A percentile compares a stretch with the other conserved stretches of the same genome.
Evolutionary conservation across 2,888 invertebrate genomes (phyloP).

Genomic region (Chymomyza fuscimana): DNA sequence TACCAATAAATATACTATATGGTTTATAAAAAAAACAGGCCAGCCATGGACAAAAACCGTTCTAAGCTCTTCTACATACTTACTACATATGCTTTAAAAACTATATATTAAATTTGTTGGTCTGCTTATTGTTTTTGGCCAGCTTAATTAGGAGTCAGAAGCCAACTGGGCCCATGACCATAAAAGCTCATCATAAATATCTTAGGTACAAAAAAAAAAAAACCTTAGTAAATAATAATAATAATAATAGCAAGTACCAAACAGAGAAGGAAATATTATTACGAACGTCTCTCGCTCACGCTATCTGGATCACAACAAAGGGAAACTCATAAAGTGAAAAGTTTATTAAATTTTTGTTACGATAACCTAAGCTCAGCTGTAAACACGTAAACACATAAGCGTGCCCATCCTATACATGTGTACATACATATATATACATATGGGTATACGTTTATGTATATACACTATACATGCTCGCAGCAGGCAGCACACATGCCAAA

Average conservation of each 20-base stretch:
- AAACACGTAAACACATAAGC: slow-evolving; percentile 33
- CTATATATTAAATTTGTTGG: background rate
- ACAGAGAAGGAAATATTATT: background rate
- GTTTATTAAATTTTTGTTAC: slow-evolving; percentile 37
- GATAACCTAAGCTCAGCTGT: slow-evolving; percentile 35
- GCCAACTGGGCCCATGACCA: background rate
- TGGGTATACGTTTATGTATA: no score
- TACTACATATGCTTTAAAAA: background rate
- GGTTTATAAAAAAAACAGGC: no score
- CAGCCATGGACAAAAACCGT: no score
- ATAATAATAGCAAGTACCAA: slow-evolving; percentile 20
- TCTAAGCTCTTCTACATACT: background rate
- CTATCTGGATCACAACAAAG: background rate
- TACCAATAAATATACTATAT: no score
- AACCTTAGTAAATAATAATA: background rate
- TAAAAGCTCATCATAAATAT: slow-evolving; percentile 36
- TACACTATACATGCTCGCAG: background rate
- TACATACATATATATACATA: background rate
- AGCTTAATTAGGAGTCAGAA: slow-evolving; percentile 37
- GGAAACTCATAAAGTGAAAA: slow-evolving; percentile 29
- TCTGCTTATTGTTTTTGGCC: background rate
- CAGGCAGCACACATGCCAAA: slow-evolving; percentile 3
- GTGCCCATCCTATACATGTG: background rate
- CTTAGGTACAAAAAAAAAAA: slow-evolving; percentile 1
- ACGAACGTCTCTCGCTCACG: background rate